A percentile compares a stretch with the other conserved stretches of the same genome.
These are phyloP conservation scores for Oryzias dopingdopingensis DNA, from an alignment of 2,797 vertebrate genomes.

Conservation along the genomic window DNA sequence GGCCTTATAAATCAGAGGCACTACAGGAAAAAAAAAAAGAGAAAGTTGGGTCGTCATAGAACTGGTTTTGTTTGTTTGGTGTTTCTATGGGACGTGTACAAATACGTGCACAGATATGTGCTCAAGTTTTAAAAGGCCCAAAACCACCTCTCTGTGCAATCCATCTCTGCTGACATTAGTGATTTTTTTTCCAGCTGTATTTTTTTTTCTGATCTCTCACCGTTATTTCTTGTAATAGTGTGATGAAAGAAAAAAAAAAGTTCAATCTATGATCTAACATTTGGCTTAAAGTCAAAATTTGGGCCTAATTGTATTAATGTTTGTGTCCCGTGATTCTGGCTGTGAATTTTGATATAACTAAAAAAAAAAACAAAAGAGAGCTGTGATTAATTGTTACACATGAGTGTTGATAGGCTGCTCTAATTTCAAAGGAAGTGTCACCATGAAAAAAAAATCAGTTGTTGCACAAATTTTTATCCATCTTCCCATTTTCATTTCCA, in stretches of 20 bases:
- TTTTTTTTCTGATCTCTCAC: constrained; percentile 18
- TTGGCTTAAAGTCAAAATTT: constrained; percentile 20
- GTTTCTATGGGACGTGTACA: constrained; percentile 1
- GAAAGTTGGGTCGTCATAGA: constrained; percentile 13
- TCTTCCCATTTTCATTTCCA: neutral
- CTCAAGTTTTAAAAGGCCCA: constrained; percentile 16
- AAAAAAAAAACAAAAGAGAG: constrained; percentile 12
- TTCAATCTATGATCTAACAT: neutral
- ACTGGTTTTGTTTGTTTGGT: neutral
- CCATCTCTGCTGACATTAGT: constrained; percentile 7
- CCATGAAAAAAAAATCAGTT: neutral
- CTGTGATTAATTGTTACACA: constrained; percentile 20
- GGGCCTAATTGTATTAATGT: constrained; percentile 21
- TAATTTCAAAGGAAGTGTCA: constrained; percentile 3
- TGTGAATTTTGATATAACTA: constrained; percentile 21
- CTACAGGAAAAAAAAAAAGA: neutral
- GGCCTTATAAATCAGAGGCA: constrained; percentile 43
- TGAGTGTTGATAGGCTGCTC: constrained; percentile 4
- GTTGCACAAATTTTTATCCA: neutral
- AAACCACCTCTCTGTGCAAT: constrained; percentile 49
- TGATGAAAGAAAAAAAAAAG: neutral
- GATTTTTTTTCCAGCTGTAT: too few relatives aligned
- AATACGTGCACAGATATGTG: constrained; percentile 9
- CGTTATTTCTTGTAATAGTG: constrained; percentile 4
- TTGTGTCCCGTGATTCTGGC: constrained; percentile 29